Evolutionary conservation across 1,140 invertebrate genomes (phyloP), one percentile per base, ranked within the genome.

Genomic region (Lasioglossum baleicum): DNA sequence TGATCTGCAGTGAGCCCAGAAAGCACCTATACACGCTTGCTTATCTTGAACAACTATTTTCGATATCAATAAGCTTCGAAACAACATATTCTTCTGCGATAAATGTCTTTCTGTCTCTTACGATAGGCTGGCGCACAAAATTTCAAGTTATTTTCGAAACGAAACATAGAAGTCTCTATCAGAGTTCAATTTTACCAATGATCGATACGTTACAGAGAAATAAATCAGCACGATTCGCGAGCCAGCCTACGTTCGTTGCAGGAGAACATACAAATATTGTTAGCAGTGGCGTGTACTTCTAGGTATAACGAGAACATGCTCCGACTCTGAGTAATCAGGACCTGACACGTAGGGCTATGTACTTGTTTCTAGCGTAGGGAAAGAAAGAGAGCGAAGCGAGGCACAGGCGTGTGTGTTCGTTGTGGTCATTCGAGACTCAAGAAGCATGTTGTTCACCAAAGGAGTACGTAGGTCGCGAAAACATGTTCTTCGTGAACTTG

Each of bases 321-420:
- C 64, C 35, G 69, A 60, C 73, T 75, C 72, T 69, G 56, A 75
- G 61, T 35, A 44, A 26, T 42, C 56, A 35, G 20, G 31, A 26
- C 7, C 40, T 17, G 31, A 40, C 31, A 42, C 26, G 11, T n/a
- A 56, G 40, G 35, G n/a, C 6, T 17, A 53, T 53, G 51, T 48
- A 26, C 15, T n/a, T 20, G 70, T 74, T 65, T 64, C 61, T 75
- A 67, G 58, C 65, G 53, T 44, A 87, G 69, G 68, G 80, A 79
- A 80, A 86, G 79, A 87, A 84, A 88, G 87, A 88, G 87, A 88
- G 84, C 86, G 84, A 88, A 87, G 83, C 86, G 83, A 89, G 86
- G 86, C 88, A 87, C 83, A 79, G 83, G 78, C 67, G 82, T 87
- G 77, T 76, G 83, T 83, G 84, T 87, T 87, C 84, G 85, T 87